Conservation (phyloP, 2,797 vertebrate genomes). For the Nothura maculosa region DNA sequence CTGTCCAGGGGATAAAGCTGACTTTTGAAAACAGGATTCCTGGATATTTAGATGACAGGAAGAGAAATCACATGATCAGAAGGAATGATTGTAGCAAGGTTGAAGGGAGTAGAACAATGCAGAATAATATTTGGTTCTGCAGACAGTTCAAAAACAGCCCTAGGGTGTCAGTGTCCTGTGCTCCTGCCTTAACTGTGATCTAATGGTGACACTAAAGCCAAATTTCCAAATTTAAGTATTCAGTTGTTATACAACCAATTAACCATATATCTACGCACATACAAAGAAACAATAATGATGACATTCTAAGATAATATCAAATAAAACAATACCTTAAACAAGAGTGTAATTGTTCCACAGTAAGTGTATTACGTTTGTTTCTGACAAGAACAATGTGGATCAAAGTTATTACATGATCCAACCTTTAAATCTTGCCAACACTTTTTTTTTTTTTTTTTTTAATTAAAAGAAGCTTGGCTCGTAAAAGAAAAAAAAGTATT, state of each 20-base stretch:
- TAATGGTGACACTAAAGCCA: background rate
- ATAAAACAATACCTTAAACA: background rate
- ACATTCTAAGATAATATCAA: background rate
- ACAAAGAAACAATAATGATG: background rate
- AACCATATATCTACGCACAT: background rate
- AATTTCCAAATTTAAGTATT: background rate
- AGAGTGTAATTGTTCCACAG: background rate
- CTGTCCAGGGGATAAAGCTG: background rate
- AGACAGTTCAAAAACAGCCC: background rate
- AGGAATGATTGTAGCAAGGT: background rate
- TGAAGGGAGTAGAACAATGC: background rate
- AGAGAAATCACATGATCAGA: background rate
- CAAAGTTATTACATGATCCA: background rate
- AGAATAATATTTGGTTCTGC: background rate
- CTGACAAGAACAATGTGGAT: background rate
- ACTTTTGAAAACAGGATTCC: slow-evolving; percentile 12
- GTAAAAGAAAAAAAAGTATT: background rate
- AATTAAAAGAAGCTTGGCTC: background rate
- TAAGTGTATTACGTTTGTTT: background rate
- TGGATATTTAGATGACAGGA: slow-evolving; percentile 24
- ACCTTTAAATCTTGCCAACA: background rate
- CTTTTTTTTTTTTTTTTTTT: background rate
- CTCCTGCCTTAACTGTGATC: background rate
- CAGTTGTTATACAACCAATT: background rate
- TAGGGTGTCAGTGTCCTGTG: background rate